A percentile compares a stretch with the other conserved stretches of the same genome.
Conservation (phyloP, 2,113 vertebrate genomes). For the Apistogramma diplotaenia region DNA sequence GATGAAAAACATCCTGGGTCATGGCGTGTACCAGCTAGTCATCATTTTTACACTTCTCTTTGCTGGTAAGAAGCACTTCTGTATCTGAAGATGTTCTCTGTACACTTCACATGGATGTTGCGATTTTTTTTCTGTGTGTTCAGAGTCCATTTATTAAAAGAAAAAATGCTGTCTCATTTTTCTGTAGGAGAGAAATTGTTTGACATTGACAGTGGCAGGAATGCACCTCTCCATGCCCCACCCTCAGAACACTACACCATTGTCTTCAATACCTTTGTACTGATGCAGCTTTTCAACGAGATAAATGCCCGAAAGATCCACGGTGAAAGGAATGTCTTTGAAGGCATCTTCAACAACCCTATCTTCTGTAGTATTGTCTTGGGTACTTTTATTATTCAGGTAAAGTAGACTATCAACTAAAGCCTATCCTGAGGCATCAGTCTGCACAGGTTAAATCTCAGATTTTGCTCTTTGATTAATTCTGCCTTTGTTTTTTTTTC, state of each 20-base stretch:
- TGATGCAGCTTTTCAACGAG: constrained; percentile 99
- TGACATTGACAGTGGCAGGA: constrained; percentile 93
- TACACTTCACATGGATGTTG: neutral
- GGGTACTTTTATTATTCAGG: constrained; percentile 96
- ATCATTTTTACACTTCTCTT: constrained; percentile 95
- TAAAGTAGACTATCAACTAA: constrained; percentile 42
- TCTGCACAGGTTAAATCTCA: neutral
- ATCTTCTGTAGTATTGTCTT: constrained; percentile 98
- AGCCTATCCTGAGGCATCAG: neutral
- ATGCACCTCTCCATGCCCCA: constrained; percentile 90
- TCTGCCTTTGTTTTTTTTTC: constrained; percentile 3
- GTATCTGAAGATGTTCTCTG: neutral
- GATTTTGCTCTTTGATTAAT: neutral
- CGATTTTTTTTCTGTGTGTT: neutral
- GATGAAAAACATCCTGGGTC: constrained; percentile 99
- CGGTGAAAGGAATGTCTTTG: constrained; percentile 97
- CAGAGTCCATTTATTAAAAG: neutral
- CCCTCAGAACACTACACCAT: constrained; percentile 98
- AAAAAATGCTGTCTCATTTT: neutral
- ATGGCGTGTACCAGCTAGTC: constrained; percentile 92
- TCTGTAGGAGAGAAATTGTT: constrained; percentile 90
- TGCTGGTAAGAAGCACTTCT: constrained; percentile 81
- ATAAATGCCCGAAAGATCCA: constrained; percentile 99
- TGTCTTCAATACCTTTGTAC: constrained; percentile 97
- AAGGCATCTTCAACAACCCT: constrained; percentile 96